phyloP scores from a whole-genome alignment of 1,140 invertebrate species.

The Euwallacea similis region DNA sequence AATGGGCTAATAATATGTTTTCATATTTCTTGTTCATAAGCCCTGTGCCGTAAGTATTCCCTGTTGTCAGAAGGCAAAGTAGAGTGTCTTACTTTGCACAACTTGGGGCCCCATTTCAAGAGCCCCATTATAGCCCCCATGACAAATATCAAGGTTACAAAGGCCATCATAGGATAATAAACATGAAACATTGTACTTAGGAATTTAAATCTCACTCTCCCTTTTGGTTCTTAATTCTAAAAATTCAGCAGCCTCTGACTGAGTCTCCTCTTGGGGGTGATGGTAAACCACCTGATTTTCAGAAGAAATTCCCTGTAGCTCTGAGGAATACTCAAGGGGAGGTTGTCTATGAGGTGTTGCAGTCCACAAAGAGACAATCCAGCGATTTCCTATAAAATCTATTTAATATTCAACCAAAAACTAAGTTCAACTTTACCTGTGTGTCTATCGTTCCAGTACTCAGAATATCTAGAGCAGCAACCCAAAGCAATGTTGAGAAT shows the following conservation, averaged over 20 bases:
- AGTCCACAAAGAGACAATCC: conserved; percentile 80
- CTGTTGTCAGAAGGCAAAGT: conserved; percentile 59
- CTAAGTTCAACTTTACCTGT: conserved; percentile 62
- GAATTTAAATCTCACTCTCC: conserved; percentile 76
- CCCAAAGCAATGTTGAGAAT: conserved; percentile 75
- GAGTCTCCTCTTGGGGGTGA: conserved; percentile 43
- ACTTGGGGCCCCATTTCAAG: conserved; percentile 68
- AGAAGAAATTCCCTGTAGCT: conserved; percentile 59
- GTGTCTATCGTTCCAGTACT: conserved; percentile 80
- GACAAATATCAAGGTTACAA: conserved; percentile 69
- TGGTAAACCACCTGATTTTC: conserved; percentile 52
- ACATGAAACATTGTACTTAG: conserved; percentile 46
- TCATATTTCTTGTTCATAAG: conserved; percentile 64
- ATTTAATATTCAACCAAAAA: background rate
- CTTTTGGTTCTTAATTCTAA: conserved; percentile 72
- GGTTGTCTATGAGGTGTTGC: conserved; percentile 79
- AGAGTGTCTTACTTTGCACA: conserved; percentile 69
- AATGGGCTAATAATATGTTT: no score
- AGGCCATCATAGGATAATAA: conserved; percentile 66
- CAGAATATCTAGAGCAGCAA: conserved; percentile 75
- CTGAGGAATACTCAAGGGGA: conserved; percentile 75
- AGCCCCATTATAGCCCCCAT: conserved; percentile 73
- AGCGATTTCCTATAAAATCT: conserved; percentile 70
- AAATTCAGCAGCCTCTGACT: conserved; percentile 59
- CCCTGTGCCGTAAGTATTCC: conserved; percentile 61